These are phyloP conservation scores for Peromyscus polionotus DNA, from an alignment of 2,113 vertebrate genomes.

Conservation along the genomic window DNA sequence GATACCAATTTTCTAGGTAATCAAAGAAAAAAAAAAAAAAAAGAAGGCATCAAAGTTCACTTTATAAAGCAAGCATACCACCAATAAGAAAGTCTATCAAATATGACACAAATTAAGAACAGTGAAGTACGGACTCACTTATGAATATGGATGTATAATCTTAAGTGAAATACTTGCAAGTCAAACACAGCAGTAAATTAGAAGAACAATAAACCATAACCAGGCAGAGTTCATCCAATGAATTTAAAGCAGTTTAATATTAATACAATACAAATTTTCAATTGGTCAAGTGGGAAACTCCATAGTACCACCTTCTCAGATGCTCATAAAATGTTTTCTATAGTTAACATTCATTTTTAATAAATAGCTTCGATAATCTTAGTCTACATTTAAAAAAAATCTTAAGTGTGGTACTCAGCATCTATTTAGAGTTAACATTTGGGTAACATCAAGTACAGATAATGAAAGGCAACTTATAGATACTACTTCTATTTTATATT, in stretches of 20 bases:
- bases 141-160: conserved; percentile 73
- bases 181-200: conserved; percentile 68
- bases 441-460: neutral
- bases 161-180: conserved; percentile 64
- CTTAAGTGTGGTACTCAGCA: neutral
- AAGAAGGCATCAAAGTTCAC: conserved; percentile 47
- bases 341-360: neutral
- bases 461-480: neutral
- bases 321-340: conserved; percentile 23
- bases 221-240: conserved; percentile 19
- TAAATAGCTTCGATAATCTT: neutral
- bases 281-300: conserved; percentile 36
- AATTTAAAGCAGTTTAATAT: conserved; percentile 62
- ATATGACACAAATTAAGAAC: conserved; percentile 44
- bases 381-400: neutral
- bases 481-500: conserved; percentile 2
- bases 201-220: conserved; percentile 72
- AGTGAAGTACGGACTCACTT: conserved; percentile 49
- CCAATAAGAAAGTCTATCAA: conserved; percentile 68
- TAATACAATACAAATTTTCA: conserved; percentile 56
- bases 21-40: conserved; percentile 36
- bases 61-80: conserved; percentile 46
- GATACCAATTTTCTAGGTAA: neutral
- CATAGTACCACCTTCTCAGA: conserved; percentile 27
- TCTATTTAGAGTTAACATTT: conserved; percentile 24